phyloP scores from a whole-genome alignment of 2,888 invertebrate species.

The Agrotis exclamationis region DNA sequence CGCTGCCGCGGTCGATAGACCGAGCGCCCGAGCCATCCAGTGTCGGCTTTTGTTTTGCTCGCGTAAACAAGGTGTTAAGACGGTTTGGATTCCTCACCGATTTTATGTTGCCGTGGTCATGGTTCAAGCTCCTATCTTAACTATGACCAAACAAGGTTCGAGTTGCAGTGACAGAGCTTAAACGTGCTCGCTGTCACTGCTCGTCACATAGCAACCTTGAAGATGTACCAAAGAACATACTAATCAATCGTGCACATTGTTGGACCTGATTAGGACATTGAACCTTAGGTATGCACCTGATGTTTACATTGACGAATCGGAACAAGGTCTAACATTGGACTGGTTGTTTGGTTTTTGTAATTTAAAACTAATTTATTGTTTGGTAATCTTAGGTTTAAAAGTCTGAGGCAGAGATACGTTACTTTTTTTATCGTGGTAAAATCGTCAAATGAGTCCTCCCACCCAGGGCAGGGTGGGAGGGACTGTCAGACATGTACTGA shows the following conservation, averaged over 20 bases:
- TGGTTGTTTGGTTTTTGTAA: slow-evolving; percentile 1
- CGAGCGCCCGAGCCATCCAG: too few species aligned
- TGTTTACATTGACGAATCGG: slow-evolving; percentile 45
- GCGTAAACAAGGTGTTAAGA: too few species aligned
- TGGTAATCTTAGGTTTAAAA: too few species aligned
- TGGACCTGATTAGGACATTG: slow-evolving; percentile 48
- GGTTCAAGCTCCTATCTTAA: slow-evolving; percentile 4
- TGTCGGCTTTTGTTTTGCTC: too few species aligned
- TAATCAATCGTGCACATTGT: slow-evolving; percentile 41
- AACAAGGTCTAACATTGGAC: slow-evolving; percentile 52
- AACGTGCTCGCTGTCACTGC: slow-evolving; percentile 49
- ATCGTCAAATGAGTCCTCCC: too few species aligned
- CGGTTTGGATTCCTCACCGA: too few species aligned
- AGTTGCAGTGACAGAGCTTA: not conserved
- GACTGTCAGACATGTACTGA: too few species aligned
- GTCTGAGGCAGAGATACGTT: too few species aligned
- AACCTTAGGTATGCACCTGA: slow-evolving; percentile 36
- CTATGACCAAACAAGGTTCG: slow-evolving; percentile 25
- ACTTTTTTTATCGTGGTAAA: too few species aligned
- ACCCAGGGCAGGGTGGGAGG: too few species aligned
- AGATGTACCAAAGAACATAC: slow-evolving; percentile 39
- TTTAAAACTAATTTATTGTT: not conserved
- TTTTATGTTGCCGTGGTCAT: not conserved
- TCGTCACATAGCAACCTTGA: slow-evolving; percentile 39
- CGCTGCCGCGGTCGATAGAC: too few species aligned